phyloP scores from a whole-genome alignment of 1,140 invertebrate species.

The Panagrolaimus sp. region DNA sequence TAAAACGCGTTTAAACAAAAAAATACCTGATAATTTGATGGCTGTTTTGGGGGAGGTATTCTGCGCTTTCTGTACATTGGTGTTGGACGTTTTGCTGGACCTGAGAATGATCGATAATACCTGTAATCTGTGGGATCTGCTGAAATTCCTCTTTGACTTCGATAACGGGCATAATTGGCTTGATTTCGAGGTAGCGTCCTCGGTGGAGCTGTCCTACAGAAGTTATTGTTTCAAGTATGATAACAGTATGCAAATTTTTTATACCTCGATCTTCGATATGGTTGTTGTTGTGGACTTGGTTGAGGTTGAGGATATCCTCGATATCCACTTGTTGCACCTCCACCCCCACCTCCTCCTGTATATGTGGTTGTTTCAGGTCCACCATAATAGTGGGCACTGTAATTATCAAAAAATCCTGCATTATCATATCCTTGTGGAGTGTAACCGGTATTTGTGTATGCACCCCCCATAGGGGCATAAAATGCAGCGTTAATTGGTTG shows the following conservation, averaged over 20 bases:
- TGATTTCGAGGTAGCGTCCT: slow-evolving; percentile 21
- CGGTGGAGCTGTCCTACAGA: slow-evolving; percentile 29
- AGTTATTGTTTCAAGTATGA: no score
- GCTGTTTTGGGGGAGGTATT: not conserved
- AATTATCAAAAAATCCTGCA: slow-evolving; percentile 6
- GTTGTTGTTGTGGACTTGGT: slow-evolving; percentile 24
- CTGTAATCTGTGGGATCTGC: slow-evolving; percentile 26
- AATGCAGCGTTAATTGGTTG: slow-evolving; percentile 14
- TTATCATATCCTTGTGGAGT: slow-evolving; percentile 7
- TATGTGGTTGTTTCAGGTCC: not conserved
- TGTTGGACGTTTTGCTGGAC: slow-evolving; percentile 30
- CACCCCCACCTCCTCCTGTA: not conserved
- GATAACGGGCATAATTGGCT: slow-evolving; percentile 16
- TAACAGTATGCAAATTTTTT: no score
- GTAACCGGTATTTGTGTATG: slow-evolving; percentile 5
- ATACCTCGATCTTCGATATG: slow-evolving; percentile 24
- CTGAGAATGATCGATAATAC: slow-evolving; percentile 26
- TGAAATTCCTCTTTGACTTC: slow-evolving; percentile 23
- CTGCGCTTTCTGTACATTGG: slow-evolving; percentile 32
- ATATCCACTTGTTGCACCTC: slow-evolving; percentile 20
- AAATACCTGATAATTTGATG: slow-evolving; percentile 10
- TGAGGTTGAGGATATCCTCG: slow-evolving; percentile 37
- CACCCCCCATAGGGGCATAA: slow-evolving; percentile 6
- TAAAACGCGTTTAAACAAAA: no score
- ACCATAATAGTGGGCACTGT: slow-evolving; percentile 5